These are phyloP conservation scores for Anthopleura xanthogrammica DNA, from an alignment of 92 coral and sea anemone genomes.

Conservation along the genomic window DNA sequence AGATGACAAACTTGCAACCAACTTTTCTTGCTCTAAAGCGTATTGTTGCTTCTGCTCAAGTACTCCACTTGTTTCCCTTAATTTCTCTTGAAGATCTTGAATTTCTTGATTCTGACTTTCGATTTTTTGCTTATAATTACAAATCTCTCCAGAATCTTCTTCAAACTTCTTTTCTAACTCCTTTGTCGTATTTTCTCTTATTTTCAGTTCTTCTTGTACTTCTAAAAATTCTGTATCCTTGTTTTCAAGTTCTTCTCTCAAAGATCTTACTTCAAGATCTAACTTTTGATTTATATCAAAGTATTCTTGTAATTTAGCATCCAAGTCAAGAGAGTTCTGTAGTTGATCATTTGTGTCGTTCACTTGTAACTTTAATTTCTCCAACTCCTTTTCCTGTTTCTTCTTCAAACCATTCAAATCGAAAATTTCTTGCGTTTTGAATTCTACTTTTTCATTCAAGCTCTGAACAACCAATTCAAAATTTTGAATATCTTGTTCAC, in stretches of 20 bases:
- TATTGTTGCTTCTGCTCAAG: slow-evolving; percentile 46
- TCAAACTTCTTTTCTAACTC: slow-evolving; percentile 41
- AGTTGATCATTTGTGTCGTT: slow-evolving; percentile 37
- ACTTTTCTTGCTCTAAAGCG: slow-evolving; percentile 36
- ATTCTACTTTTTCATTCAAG: slow-evolving; percentile 59
- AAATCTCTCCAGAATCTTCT: slow-evolving; percentile 19
- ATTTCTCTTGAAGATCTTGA: slow-evolving; percentile 35
- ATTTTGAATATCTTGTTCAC: slow-evolving; percentile 66
- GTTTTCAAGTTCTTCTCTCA: slow-evolving; percentile 48
- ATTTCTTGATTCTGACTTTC: slow-evolving; percentile 58
- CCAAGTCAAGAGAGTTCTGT: slow-evolving; percentile 39
- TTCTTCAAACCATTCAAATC: slow-evolving; percentile 40
- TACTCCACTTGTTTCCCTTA: slow-evolving; percentile 31
- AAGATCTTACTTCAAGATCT: slow-evolving; percentile 43
- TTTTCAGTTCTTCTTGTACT: slow-evolving; percentile 28
- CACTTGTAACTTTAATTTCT: slow-evolving; percentile 48
- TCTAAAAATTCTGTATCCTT: slow-evolving; percentile 30
- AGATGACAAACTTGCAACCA: slow-evolving; percentile 28
- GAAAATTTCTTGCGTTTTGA: slow-evolving; percentile 52
- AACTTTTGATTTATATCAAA: slow-evolving; percentile 38
- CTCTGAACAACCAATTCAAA: slow-evolving; percentile 53
- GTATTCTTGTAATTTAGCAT: slow-evolving; percentile 60
- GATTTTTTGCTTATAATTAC: slow-evolving; percentile 37
- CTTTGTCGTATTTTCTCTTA: slow-evolving; percentile 44
- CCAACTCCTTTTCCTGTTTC: slow-evolving; percentile 47